Percentiles rank a stretch among this genome's conserved stretches.
Conservation (phyloP, 2,113 vertebrate genomes). For the Phrynosoma blainvillii region DNA sequence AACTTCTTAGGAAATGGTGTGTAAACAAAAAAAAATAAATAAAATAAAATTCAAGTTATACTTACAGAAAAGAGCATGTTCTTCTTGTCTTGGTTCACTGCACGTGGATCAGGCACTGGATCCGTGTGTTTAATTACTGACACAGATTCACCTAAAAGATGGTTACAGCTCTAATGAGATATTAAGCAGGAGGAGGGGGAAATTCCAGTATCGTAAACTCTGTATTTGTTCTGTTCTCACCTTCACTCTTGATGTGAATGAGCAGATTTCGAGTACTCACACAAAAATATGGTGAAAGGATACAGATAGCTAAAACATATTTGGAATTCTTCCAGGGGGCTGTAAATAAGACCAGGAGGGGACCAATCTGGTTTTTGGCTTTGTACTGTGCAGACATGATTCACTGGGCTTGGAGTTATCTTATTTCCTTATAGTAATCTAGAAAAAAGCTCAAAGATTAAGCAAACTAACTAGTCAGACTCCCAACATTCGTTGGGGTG, state of each 20-base stretch:
- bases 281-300: neutral
- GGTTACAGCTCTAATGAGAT: neutral
- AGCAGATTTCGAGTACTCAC: no score
- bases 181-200: neutral
- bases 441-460: neutral
- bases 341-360: neutral
- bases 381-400: neutral
- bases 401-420: neutral
- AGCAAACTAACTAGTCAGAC: neutral
- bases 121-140: constrained; percentile 99
- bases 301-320: neutral
- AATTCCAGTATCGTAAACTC: neutral
- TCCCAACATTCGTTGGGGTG: no score
- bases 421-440: neutral
- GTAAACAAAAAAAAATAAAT: neutral
- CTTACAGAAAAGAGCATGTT: constrained; percentile 99
- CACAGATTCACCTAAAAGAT: constrained; percentile 89
- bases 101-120: constrained; percentile 96
- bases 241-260: no score
- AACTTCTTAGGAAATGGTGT: neutral
- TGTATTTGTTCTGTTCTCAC: neutral
- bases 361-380: neutral
- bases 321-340: neutral
- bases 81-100: constrained; percentile 99
- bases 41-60: constrained; percentile 22